Evolutionary conservation across 2,888 invertebrate genomes (phyloP).

Genomic region (Pollenia amentaria): DNA sequence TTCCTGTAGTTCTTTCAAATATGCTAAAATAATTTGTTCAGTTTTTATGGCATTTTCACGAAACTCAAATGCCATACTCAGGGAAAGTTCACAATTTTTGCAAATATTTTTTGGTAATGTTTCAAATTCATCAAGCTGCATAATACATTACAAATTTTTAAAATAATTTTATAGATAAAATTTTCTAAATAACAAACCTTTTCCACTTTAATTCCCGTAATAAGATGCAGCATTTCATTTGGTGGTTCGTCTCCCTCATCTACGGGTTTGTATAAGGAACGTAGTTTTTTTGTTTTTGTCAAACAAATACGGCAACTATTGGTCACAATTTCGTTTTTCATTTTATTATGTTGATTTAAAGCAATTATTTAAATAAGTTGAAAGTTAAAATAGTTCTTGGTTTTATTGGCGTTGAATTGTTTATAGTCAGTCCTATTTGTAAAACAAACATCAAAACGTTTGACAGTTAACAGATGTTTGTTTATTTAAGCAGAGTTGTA

Average conservation of each 20-base stretch:
- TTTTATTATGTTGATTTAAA: slow-evolving; percentile 16
- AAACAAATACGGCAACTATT: slow-evolving; percentile 81
- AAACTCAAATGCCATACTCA: slow-evolving; percentile 82
- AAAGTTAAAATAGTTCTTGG: not conserved
- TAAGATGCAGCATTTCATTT: slow-evolving; percentile 79
- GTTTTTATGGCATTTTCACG: slow-evolving; percentile 80
- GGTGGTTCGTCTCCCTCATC: slow-evolving; percentile 81
- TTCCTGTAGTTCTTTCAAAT: slow-evolving; percentile 44
- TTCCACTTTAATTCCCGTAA: slow-evolving; percentile 79
- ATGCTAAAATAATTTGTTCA: slow-evolving; percentile 78
- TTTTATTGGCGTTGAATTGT: slow-evolving; percentile 1
- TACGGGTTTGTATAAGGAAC: slow-evolving; percentile 79
- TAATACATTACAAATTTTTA: slow-evolving; percentile 4
- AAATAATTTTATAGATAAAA: not conserved
- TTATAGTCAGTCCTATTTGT: slow-evolving; percentile 20
- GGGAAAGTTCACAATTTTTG: slow-evolving; percentile 80
- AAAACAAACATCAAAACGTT: not conserved
- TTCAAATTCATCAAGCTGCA: slow-evolving; percentile 74
- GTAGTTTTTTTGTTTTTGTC: slow-evolving; percentile 78
- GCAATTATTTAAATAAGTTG: not conserved
- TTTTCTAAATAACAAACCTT: slow-evolving; percentile 73
- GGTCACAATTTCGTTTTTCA: slow-evolving; percentile 77
- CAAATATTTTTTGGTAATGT: slow-evolving; percentile 81
- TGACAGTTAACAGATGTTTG: slow-evolving; percentile 45
- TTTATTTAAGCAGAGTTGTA: slow-evolving; percentile 8